Base-by-base conservation (phyloP, 92 coral and sea anemone species). In the Zoanthus sociatus region DNA sequence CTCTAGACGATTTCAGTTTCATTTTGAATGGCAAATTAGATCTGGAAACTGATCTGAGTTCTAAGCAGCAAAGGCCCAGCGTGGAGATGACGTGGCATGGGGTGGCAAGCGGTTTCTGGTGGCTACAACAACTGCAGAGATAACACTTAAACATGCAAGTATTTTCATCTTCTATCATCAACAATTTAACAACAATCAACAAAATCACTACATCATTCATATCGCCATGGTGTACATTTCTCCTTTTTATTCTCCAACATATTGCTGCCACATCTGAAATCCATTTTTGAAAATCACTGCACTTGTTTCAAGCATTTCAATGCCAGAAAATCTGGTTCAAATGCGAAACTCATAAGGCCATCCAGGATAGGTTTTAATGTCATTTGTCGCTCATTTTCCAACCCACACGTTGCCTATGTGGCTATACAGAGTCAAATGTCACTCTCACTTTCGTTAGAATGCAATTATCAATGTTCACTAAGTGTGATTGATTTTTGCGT, bases 111-210 rank as follows among this genome's bases (percentile, higher is more conserved):
- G 5, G 84, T 44, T 79, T 55, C 56, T 2, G 44, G 30, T 60
- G 64, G 74, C 84, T 63, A 32, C 18, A 58, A 79, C 84, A 79
- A 55, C 84, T 79, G 84, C 16, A 21, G 45, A 79, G 21, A 79
- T 6, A 78, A 78, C 15, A 79, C 84, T 79, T 60, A 79, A 79
- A 61, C 82, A 78, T 44, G 60, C 84, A 79, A 33, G 10, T 7
- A 79, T 42, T 61, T 63, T 16, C 17, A 44, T 72, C 6, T 14
- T 3, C 55, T 30, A 17, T 15, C 45, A 72, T 31, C 9, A 37
- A 2, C 42, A 37, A 37, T 37, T 37, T 37, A 2, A 44, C 47
- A 16, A 8, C 17, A 9, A 6, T 30, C 51, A 31, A 18, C 20
- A 14, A 31, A 31, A 31, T 0, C 15, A 31, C n/a, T 30, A 8